Conservation (phyloP, 2,113 vertebrate species). For the Macrotus californicus region DNA sequence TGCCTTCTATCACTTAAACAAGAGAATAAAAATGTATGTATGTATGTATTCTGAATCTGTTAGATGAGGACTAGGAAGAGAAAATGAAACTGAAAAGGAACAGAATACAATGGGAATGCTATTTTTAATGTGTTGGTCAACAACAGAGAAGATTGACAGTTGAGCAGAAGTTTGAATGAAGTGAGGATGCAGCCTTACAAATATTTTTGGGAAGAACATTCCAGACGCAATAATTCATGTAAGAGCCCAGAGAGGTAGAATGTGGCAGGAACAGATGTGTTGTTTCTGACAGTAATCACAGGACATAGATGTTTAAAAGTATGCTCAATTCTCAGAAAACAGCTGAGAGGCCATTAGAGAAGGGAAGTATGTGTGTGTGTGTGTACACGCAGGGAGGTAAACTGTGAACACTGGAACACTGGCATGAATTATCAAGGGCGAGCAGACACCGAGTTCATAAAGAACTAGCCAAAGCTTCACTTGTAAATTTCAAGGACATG, state of each 20-base stretch:
- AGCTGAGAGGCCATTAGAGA: background rate
- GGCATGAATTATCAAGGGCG: background rate
- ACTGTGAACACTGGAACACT: background rate
- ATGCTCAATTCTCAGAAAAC: background rate
- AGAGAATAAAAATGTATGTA: background rate
- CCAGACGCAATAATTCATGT: background rate
- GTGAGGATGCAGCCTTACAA: background rate
- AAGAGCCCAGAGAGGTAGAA: background rate
- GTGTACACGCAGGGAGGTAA: background rate
- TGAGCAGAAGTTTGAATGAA: background rate
- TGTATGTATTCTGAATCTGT: background rate
- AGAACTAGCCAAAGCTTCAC: background rate
- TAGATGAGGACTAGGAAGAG: background rate
- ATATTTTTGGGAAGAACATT: background rate
- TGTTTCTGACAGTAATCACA: background rate
- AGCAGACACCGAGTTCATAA: background rate
- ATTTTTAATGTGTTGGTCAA: background rate
- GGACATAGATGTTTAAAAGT: background rate
- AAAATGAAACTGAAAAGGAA: background rate
- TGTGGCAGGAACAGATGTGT: background rate
- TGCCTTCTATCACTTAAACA: background rate
- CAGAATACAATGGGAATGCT: background rate
- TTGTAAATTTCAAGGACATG: background rate
- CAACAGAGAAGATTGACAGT: background rate
- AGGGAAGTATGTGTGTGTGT: background rate